Percentiles rank a stretch among this genome's conserved stretches.
Conservation (phyloP, 2,113 vertebrate species). For the Misgurnus mizolepis region DNA sequence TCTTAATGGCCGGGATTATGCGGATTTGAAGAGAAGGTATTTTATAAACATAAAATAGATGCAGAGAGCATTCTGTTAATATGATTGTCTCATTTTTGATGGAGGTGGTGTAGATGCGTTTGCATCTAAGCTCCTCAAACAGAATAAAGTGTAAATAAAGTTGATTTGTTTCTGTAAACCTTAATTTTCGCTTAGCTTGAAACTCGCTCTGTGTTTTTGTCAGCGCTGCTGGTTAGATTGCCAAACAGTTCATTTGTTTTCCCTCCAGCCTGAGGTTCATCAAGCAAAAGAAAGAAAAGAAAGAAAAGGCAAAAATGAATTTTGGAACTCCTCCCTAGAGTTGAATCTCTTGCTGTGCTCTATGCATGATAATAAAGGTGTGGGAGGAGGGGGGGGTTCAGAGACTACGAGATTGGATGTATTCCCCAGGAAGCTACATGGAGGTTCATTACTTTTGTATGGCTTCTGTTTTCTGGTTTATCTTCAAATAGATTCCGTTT, state of each 20-base stretch:
- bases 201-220: constrained; percentile 27
- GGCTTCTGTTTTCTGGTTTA: constrained; percentile 46
- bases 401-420: constrained; percentile 49
- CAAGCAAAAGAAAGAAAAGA: constrained; percentile 28
- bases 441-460: constrained; percentile 53
- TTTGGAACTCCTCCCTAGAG: constrained; percentile 49
- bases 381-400: constrained; percentile 38
- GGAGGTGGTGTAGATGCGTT: no score
- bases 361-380: constrained; percentile 58
- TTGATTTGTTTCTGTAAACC: neutral
- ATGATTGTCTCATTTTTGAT: no score
- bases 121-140: neutral
- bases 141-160: neutral
- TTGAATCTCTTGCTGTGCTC: constrained; percentile 33
- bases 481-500: constrained; percentile 48
- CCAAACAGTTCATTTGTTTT: constrained; percentile 33
- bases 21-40: no score
- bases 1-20: no score
- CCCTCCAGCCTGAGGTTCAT: constrained; percentile 30
- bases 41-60: no score
- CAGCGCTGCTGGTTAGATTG: constrained; percentile 26
- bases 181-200: neutral
- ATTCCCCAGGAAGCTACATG: constrained; percentile 51
- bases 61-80: no score
- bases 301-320: constrained; percentile 38